Base-by-base conservation (phyloP, 1,140 invertebrate species). In the Ips nitidus region DNA sequence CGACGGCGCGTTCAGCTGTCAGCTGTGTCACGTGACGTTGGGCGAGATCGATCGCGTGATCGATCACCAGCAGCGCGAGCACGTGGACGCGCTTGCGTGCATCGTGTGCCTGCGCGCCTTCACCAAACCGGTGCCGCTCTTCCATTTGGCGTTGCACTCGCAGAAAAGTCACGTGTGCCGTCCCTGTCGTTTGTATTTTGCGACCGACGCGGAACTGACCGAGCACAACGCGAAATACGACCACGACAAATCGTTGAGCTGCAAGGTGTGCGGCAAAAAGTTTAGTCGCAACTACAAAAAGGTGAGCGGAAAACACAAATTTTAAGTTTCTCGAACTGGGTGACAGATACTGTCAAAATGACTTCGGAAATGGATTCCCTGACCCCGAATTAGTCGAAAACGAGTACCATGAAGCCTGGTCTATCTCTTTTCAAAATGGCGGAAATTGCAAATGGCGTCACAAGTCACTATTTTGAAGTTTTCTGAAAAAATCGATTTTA, bases 271-370 rank as follows among this genome's bases (percentile, higher is more conserved):
- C 41, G 67, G 67, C 2, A 69, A 69, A 47, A 62, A 56, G 8
- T 69, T 69, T 58, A 63, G 59, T 37, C 55, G 67, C 40, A 69
- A 69, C 22, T 69, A 69, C 42, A 69, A 69, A 47, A 69, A 69
- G 53, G 67, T 69, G 41, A 40, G 37, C 41, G 22, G n/a, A 42
- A 59, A 41, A 60, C 41, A 2, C 5, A n/a, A 37, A 37, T 8
- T 56, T 5, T 56, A n/a, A 7, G 4, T 22, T 22, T 22, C 22
- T 22, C 22, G 22, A 22, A 22, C 22, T 22, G 22, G 22, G 22
- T 22, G 22, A 0, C 0, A 22, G 22, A 22, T 22, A 22, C 22
- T 0, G 0, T 22, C 22, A 22, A 22, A 22, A 22, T 22, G 22
- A 22, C 22, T 22, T 22, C 22, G 22, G 22, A 22, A 22, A 22